A percentile compares a stretch with the other conserved stretches of the same genome.
phyloP scores from a whole-genome alignment of 2,113 vertebrate species.

The Oreochromis spilurus region DNA sequence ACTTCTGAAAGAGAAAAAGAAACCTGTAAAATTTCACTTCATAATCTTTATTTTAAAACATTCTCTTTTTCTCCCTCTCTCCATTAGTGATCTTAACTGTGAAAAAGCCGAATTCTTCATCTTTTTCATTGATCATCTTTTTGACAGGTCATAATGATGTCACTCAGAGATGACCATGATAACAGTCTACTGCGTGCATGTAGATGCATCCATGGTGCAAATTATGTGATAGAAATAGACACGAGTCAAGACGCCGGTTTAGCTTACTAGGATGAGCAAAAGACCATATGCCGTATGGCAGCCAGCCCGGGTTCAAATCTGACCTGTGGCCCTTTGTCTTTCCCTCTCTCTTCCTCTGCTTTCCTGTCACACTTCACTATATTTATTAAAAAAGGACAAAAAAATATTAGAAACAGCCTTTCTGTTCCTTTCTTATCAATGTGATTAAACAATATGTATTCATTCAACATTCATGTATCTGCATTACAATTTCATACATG shows the following conservation, averaged over 20 bases:
- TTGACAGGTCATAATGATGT: too few relatives aligned
- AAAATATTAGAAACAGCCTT: background rate
- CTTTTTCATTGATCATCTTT: too few relatives aligned
- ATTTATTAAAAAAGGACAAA: background rate
- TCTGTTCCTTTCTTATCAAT: background rate
- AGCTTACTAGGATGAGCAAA: background rate
- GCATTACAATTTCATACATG: too few relatives aligned
- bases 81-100: too few relatives aligned
- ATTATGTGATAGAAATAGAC: background rate
- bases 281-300: background rate
- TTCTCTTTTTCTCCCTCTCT: too few relatives aligned
- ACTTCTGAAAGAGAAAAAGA: background rate
- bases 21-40: too few relatives aligned
- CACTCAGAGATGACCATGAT: too few relatives aligned
- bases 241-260: background rate
- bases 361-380: background rate
- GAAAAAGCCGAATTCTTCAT: too few relatives aligned
- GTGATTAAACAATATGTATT: too few relatives aligned
- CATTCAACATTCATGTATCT: too few relatives aligned
- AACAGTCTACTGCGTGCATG: rapidly evolving
- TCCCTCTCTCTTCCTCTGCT: background rate
- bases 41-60: too few relatives aligned
- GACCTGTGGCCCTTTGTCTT: background rate
- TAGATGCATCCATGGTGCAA: background rate
- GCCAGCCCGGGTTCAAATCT: background rate